phyloP scores from a whole-genome alignment of 2,888 invertebrate genomes.

The Rotaria sp. region DNA sequence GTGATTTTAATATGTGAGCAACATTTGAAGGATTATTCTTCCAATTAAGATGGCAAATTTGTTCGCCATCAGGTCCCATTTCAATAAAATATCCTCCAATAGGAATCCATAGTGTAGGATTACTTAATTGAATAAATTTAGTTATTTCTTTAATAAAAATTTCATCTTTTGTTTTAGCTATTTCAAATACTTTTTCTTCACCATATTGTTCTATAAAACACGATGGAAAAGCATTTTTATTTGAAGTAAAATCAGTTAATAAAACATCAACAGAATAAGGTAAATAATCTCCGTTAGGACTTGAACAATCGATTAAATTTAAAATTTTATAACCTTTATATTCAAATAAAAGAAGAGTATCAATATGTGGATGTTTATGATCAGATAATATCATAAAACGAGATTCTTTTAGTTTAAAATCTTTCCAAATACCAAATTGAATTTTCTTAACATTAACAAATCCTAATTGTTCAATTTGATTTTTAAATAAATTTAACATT shows the following conservation, averaged over 20 bases:
- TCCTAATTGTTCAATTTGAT: background rate
- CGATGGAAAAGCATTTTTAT: background rate
- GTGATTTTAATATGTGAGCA: background rate
- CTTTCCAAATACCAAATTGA: background rate
- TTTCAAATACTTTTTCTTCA: background rate
- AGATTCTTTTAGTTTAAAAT: background rate
- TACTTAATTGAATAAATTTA: background rate
- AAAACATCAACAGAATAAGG: background rate
- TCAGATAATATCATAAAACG: background rate
- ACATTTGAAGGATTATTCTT: background rate
- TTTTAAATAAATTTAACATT: background rate
- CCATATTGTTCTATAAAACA: background rate
- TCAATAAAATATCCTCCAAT: background rate
- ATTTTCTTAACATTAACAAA: background rate
- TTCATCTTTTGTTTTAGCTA: background rate
- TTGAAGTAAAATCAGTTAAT: background rate
- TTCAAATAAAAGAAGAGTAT: background rate
- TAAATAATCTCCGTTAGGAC: background rate
- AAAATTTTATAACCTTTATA: background rate
- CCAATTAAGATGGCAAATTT: background rate
- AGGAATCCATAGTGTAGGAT: background rate
- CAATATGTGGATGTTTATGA: background rate
- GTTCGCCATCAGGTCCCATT: background rate
- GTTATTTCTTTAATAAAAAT: background rate
- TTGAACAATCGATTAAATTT: background rate